phyloP scores from a whole-genome alignment of 2,797 vertebrate species.

The Pagetopsis macropterus region DNA sequence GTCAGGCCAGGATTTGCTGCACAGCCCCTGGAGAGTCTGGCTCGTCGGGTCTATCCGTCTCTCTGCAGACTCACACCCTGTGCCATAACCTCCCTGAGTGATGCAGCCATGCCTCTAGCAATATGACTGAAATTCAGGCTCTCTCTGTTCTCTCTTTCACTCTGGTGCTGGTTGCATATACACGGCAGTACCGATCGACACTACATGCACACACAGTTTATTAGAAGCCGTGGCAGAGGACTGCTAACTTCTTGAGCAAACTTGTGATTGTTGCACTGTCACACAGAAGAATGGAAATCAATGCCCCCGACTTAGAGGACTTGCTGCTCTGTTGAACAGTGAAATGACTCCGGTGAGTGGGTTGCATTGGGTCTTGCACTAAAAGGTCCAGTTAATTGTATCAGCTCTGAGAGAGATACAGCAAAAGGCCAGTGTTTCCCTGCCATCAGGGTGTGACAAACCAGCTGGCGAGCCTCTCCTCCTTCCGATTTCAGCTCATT shows the following conservation, averaged over 20 bases:
- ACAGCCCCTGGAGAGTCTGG: conserved; percentile 61
- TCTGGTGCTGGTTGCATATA: conserved; percentile 13
- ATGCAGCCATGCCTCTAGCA: conserved; percentile 50
- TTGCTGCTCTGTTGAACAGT: conserved; percentile 83
- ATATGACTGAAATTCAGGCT: conserved; percentile 49
- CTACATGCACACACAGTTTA: conserved; percentile 19
- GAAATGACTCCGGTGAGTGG: conserved; percentile 77
- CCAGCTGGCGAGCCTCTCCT: conserved; percentile 33
- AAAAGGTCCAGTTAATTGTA: conserved; percentile 73
- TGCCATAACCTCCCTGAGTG: conserved; percentile 59
- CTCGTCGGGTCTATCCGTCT: conserved; percentile 66
- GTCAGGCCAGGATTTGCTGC: conserved; percentile 61
- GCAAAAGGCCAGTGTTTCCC: conserved; percentile 44
- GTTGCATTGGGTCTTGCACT: conserved; percentile 53
- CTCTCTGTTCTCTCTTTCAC: conserved; percentile 24
- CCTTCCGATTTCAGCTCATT: conserved; percentile 15
- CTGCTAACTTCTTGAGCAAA: conserved; percentile 75
- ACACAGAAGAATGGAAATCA: conserved; percentile 77
- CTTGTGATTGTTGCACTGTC: conserved; percentile 79
- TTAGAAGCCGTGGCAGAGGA: conserved; percentile 41
- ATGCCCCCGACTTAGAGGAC: conserved; percentile 65
- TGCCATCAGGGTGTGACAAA: conserved; percentile 47
- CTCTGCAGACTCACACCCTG: conserved; percentile 61
- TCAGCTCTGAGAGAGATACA: conserved; percentile 54
- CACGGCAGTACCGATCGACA: neutral